These are phyloP conservation scores for Chaetodon trifasciatus DNA, from an alignment of 2,797 vertebrate genomes.

Conservation along the genomic window DNA sequence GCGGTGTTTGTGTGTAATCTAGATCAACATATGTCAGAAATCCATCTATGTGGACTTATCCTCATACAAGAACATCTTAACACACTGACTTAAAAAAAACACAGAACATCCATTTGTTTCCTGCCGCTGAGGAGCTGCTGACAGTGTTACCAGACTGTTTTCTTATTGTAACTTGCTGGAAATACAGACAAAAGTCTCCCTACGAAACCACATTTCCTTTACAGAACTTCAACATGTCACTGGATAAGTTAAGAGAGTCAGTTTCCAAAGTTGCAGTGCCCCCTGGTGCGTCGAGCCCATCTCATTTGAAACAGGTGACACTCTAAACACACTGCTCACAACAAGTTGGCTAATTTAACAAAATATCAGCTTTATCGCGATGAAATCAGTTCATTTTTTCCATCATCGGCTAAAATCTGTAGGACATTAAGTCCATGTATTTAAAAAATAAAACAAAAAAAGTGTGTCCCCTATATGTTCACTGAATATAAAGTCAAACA, in stretches of 20 bases:
- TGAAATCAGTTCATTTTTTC: background rate
- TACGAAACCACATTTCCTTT: constrained; percentile 14
- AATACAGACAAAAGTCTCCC: constrained; percentile 18
- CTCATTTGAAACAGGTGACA: constrained; percentile 39
- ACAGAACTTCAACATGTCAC: constrained; percentile 19
- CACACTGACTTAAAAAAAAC: constrained; percentile 18
- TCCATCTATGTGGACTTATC: background rate
- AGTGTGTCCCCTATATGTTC: constrained; percentile 24
- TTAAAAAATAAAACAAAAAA: constrained; percentile 33
- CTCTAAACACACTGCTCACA: constrained; percentile 28
- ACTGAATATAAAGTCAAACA: constrained; percentile 43
- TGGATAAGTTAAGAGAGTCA: constrained; percentile 11
- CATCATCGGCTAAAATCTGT: constrained; percentile 12
- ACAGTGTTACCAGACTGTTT: background rate
- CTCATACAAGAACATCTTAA: background rate
- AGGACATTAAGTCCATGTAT: constrained; percentile 12
- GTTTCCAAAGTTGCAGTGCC: constrained; percentile 75
- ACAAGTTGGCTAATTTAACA: constrained; percentile 2
- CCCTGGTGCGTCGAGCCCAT: constrained; percentile 68
- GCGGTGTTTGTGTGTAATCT: constrained; percentile 21
- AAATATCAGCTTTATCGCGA: constrained; percentile 21
- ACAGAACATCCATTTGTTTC: constrained; percentile 45
- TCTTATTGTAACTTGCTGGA: constrained; percentile 14
- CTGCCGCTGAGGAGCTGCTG: constrained; percentile 55
- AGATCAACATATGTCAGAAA: constrained; percentile 16